These are phyloP conservation scores for Lepeophtheirus nordmannii DNA, from an alignment of 2,888 invertebrate genomes.

Conservation along the genomic window DNA sequence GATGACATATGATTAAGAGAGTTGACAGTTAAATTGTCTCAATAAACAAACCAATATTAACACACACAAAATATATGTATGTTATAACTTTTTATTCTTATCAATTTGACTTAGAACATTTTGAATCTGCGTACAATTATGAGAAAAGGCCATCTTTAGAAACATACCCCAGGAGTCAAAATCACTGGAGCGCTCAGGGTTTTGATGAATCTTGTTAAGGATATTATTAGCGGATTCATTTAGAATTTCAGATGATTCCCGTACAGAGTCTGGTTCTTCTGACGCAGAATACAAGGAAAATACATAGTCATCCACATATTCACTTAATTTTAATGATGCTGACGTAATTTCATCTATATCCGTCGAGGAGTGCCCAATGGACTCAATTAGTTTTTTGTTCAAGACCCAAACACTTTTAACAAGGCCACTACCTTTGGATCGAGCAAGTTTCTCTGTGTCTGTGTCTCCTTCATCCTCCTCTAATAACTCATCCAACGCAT, in stretches of 20 bases:
- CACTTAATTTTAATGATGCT: not conserved
- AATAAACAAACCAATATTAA: too few relatives aligned
- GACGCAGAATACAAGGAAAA: not conserved
- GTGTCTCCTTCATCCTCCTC: not conserved
- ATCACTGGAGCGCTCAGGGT: not conserved
- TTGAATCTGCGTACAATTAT: conserved; percentile 1
- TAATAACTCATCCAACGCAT: not conserved
- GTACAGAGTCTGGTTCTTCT: not conserved
- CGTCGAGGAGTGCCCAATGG: not conserved
- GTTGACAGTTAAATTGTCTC: too few relatives aligned
- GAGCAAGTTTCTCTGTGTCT: not conserved
- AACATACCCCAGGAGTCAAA: not conserved
- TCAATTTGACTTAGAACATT: not conserved
- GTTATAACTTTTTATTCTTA: not conserved
- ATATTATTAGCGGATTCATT: not conserved
- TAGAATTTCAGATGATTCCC: not conserved
- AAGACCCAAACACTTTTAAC: not conserved
- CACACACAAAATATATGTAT: too few relatives aligned
- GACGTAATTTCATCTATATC: not conserved
- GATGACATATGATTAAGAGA: too few relatives aligned
- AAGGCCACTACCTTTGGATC: not conserved
- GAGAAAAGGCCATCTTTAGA: not conserved
- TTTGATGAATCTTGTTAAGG: not conserved
- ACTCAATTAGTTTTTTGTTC: not conserved
- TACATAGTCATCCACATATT: not conserved